Base-by-base conservation (phyloP, 1,140 invertebrate genomes). In the Trachymyrmex septentrionalis region DNA sequence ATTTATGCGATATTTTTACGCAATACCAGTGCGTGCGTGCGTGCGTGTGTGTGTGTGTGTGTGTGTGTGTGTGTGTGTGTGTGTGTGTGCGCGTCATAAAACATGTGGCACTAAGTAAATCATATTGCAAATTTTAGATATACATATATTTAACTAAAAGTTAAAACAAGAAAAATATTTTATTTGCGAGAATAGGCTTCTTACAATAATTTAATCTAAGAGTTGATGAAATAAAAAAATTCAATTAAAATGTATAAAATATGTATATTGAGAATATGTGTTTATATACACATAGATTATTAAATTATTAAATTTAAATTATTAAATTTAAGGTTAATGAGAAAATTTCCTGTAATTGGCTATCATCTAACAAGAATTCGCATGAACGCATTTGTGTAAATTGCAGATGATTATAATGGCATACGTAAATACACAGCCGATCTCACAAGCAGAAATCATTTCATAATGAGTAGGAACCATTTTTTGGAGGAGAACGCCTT, bases 281-380 rank as follows among this genome's bases (percentile, higher is more conserved):
- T 38, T 38, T 38, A 7, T n/a, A 7, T n/a, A n/a, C n/a, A n/a
- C n/a, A n/a, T 50, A 34, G 7, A 76, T 10, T 34, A 34, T 34
- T 30, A 67, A 27, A 67, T 53, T 19, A 53, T 50, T 44, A n/a
- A 77, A 14, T 44, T 63, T 30, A 66, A 24, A 66, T 53, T 16
- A 50, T 48, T 48, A n/a, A 77, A 16, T 48, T 64, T 48, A 59
- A 2, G 9, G 2, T 63, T 30, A 66, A 78, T 16, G 19, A 16
- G 19, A 19, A 66, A 34, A 80, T 80, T 67, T 80, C 50, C 19
- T 66, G 14, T 66, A 78, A 66, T 66, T 66, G 27, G 1, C 21
- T 0, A 44, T 9, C 14, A 16, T 34, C 12, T 66, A 67, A 21
- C n/a, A 67, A 0, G 2, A 19, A 64, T 12, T 30, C 10, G 19